Evolutionary conservation across 2,888 invertebrate genomes (phyloP).

Genomic region (Alloplasta piceator): DNA sequence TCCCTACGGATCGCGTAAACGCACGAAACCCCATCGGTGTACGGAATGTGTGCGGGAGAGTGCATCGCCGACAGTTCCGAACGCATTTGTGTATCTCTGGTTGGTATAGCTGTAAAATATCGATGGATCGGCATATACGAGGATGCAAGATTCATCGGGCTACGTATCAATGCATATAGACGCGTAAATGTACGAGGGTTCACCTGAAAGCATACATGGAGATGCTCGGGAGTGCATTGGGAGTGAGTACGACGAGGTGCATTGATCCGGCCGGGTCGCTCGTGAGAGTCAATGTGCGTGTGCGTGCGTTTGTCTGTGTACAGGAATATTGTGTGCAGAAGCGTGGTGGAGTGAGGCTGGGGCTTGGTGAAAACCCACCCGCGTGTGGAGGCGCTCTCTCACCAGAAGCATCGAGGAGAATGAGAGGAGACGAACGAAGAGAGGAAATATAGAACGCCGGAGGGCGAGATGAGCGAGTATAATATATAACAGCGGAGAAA

Average conservation of each 20-base stretch:
- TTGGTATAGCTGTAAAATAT: slow-evolving; percentile 24
- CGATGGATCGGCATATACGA: slow-evolving; percentile 5
- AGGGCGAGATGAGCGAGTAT: slow-evolving; percentile 2
- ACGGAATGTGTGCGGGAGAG: too few species aligned
- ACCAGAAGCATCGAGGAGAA: background rate
- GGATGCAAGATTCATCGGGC: background rate
- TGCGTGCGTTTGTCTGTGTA: slow-evolving; percentile 49
- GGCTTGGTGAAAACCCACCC: slow-evolving; percentile 43
- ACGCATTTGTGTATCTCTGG: background rate
- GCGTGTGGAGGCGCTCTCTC: slow-evolving; percentile 38
- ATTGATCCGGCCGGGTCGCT: slow-evolving; percentile 70
- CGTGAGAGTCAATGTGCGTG: slow-evolving; percentile 46
- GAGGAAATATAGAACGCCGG: slow-evolving; percentile 14
- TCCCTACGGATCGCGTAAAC: background rate
- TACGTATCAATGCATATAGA: too few species aligned
- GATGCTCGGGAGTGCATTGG: slow-evolving; percentile 28
- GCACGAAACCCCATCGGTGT: background rate
- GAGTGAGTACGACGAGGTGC: slow-evolving; percentile 67
- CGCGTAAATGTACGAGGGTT: too few species aligned
- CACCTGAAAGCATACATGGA: background rate
- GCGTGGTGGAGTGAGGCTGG: slow-evolving; percentile 29
- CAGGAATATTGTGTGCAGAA: slow-evolving; percentile 44
- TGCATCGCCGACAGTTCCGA: too few species aligned
- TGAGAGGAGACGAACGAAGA: background rate
- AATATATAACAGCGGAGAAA: slow-evolving; percentile 14